phyloP scores from a whole-genome alignment of 1,140 invertebrate species.

The Tetragonula clypearis region DNA sequence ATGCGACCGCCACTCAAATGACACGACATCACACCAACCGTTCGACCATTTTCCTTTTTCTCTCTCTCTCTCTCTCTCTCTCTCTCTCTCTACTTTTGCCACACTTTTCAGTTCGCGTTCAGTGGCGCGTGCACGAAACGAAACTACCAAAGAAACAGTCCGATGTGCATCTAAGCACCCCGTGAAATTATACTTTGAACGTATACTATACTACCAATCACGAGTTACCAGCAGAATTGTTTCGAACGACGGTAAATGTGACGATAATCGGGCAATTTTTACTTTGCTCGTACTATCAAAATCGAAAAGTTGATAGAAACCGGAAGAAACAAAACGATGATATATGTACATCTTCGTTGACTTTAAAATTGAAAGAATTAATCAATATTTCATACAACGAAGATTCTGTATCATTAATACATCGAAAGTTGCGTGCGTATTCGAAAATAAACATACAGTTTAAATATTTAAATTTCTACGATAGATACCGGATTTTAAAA shows the following conservation, averaged over 20 bases:
- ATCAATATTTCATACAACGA: no score
- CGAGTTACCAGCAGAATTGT: neutral
- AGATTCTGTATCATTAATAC: no score
- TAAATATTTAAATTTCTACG: no score
- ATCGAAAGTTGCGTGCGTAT: no score
- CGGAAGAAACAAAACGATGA: no score
- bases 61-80: neutral
- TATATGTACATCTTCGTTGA: no score
- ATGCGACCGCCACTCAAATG: conserved; percentile 78
- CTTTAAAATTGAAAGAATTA: no score
- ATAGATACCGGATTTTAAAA: no score
- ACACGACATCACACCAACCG: conserved; percentile 70
- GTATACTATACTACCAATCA: neutral
- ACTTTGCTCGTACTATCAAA: neutral
- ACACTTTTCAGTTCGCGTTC: conserved; percentile 44
- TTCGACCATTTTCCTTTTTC: conserved; percentile 30
- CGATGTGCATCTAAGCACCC: conserved; percentile 9
- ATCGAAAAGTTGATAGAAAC: neutral
- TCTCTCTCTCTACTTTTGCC: conserved; percentile 16
- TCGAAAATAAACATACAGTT: no score
- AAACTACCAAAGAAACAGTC: conserved; percentile 28
- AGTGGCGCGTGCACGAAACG: conserved; percentile 57
- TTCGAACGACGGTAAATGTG: no score
- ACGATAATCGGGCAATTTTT: neutral
- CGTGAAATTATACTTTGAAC: conserved; percentile 7